Base-by-base conservation (phyloP, 2,888 invertebrate species). In the Nineta flava region DNA sequence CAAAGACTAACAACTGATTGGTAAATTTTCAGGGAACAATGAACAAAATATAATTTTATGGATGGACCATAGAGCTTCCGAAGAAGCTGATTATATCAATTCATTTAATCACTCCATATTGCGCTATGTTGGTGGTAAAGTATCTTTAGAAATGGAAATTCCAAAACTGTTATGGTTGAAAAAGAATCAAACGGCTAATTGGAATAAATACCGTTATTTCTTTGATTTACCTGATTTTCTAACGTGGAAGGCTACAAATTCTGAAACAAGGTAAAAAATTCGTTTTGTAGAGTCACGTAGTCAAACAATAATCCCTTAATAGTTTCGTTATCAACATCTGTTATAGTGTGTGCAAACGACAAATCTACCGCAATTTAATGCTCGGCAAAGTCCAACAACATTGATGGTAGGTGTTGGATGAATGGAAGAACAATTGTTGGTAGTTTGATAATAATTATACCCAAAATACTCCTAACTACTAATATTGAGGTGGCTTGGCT, bases 91-190 rank as follows among this genome's bases (percentile, higher is more conserved):
- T 46, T 67, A 72, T 32, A 94, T 96, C 40, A 95, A 94, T 62
- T 68, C 71, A 45, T 76, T 78, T 1, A 70, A 77, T 9, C 87
- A 93, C 68, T 69, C 77, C 2, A 76, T 91, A 15, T 72, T 96
- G 1, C 76, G 83, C 58, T 88, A 83, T 68, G 88, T 92, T 2
- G 96, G 96, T 2, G 93, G 93, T 0, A 83, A 81, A 68, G 84
- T 96, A 6, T 95, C 94, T 1, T 71, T 91, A n/a, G 96, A 96
- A 74, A 96, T 96, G 94, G 81, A 96, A 73, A 83, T 87, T 51
- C 94, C 96, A 0, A 97, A 96, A 70, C 65, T 96, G 15, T 65
- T 94, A 26, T 97, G 96, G 96, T 63, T 96, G 1, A 95, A 95
- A 65, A 78, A 74, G 57, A 73, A 85, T 67, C 62, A 87, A 9